Conservation (phyloP, 2,888 invertebrate species). For the Phragmatobia fuliginosa region DNA sequence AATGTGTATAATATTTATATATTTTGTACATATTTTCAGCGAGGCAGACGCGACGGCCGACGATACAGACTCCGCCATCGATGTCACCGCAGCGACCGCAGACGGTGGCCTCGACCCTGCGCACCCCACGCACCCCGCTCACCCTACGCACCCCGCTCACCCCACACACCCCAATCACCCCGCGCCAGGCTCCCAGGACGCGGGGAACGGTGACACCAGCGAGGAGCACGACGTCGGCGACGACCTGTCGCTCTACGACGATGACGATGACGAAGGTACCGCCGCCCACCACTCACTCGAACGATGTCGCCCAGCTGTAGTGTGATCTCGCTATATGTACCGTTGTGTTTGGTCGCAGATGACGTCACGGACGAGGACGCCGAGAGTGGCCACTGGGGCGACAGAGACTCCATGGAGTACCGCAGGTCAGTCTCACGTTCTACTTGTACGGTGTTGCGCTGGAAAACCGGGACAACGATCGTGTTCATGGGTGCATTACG, state of each 20-base stretch:
- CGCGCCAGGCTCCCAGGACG: constrained; percentile 12
- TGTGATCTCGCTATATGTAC: background rate
- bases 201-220: constrained; percentile 22
- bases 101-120: constrained; percentile 21
- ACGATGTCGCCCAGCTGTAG: background rate
- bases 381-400: constrained; percentile 60
- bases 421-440: constrained; percentile 3
- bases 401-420: constrained; percentile 39
- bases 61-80: constrained; percentile 21
- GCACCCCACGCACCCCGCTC: constrained; percentile 13
- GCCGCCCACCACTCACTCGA: background rate
- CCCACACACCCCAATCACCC: constrained; percentile 22
- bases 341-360: constrained; percentile 45
- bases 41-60: constrained; percentile 27
- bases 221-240: constrained; percentile 51
- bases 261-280: constrained; percentile 57
- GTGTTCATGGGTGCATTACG: background rate
- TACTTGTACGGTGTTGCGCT: no score
- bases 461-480: no score
- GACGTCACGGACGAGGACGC: constrained; percentile 65
- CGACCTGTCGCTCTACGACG: constrained; percentile 64
- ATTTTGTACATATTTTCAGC: background rate
- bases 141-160: constrained; percentile 1
- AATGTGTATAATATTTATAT: background rate
- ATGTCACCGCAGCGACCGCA: constrained; percentile 19